Percentiles rank a stretch among this genome's conserved stretches.
Conservation (phyloP, 2,888 invertebrate genomes). For the Drosophila kanekoi region DNA sequence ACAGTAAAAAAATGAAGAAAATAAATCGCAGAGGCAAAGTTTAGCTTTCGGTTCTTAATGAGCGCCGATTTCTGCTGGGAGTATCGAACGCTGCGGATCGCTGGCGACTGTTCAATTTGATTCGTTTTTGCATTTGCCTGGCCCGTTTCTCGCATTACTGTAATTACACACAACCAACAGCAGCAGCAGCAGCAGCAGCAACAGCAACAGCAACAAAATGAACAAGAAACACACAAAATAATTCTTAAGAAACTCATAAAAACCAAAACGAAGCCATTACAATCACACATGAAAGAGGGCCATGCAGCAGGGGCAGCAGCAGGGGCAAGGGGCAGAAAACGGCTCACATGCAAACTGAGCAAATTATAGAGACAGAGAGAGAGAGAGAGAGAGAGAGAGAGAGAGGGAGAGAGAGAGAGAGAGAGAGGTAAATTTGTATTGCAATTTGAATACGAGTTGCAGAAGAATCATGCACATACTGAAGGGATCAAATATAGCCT, state of each 20-base stretch:
- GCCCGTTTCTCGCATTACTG: slow-evolving; percentile 74
- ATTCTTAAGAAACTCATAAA: slow-evolving; percentile 75
- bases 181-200: slow-evolving; percentile 21
- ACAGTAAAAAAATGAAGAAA: slow-evolving; percentile 8
- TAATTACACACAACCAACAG: slow-evolving; percentile 78
- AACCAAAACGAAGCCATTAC: slow-evolving; percentile 74
- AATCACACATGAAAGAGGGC: slow-evolving; percentile 62
- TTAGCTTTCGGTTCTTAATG: slow-evolving; percentile 59
- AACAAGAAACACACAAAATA: slow-evolving; percentile 47
- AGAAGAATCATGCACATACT: slow-evolving; percentile 11
- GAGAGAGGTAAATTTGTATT: slow-evolving; percentile 39
- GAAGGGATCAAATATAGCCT: too few species aligned
- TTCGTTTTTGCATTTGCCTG: slow-evolving; percentile 54
- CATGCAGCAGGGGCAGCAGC: neutral
- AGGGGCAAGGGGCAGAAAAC: slow-evolving; percentile 1
- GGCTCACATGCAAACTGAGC: slow-evolving; percentile 42
- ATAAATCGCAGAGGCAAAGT: slow-evolving; percentile 17
- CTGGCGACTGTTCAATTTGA: slow-evolving; percentile 61
- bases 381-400: slow-evolving; percentile 21
- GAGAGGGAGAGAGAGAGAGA: slow-evolving; percentile 19
- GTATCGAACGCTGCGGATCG: slow-evolving; percentile 48
- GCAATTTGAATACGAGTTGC: slow-evolving; percentile 68
- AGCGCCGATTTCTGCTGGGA: slow-evolving; percentile 50
- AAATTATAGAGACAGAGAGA: slow-evolving; percentile 48
- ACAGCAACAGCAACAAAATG: slow-evolving; percentile 1